Percentiles rank a stretch among this genome's conserved stretches.
Conservation (phyloP, 2,888 invertebrate species). For the Mycalesis mineus region DNA sequence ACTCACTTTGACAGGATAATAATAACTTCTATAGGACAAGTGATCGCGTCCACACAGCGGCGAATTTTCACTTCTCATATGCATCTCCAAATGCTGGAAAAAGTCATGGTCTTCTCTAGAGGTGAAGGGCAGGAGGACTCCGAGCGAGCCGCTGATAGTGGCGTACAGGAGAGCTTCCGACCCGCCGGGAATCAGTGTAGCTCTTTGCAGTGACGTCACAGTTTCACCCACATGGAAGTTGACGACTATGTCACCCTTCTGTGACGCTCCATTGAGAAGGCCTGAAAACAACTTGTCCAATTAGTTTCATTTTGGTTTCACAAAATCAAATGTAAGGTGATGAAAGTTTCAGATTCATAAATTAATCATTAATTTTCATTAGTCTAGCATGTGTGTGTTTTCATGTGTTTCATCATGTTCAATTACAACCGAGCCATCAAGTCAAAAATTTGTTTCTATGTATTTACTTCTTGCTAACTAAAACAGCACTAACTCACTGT, state of each 20-base stretch:
- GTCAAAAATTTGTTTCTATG: too few species aligned
- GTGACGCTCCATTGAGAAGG: constrained; percentile 96
- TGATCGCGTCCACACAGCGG: constrained; percentile 99
- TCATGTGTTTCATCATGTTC: constrained; percentile 35
- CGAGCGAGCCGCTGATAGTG: constrained; percentile 95
- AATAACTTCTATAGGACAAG: constrained; percentile 96
- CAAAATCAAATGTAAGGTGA: not conserved
- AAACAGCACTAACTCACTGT: too few species aligned
- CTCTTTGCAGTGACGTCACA: constrained; percentile 96
- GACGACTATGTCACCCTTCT: constrained; percentile 95
- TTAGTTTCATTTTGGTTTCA: not conserved
- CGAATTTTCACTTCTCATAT: constrained; percentile 97
- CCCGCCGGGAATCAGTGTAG: constrained; percentile 97
- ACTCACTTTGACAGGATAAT: constrained; percentile 95
- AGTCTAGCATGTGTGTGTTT: constrained; percentile 75
- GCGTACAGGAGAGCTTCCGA: constrained; percentile 98
- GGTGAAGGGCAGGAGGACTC: constrained; percentile 95
- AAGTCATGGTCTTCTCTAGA: constrained; percentile 99
- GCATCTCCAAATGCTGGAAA: constrained; percentile 99
- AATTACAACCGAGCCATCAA: not conserved
- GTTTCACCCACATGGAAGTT: constrained; percentile 98
- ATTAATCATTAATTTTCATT: constrained; percentile 70
- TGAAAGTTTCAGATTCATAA: constrained; percentile 44
- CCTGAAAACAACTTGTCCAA: constrained; percentile 70
- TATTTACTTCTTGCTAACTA: too few species aligned